Evolutionary conservation across 2,113 vertebrate species (phyloP), one percentile per base, ranked within the genome.

Genomic region (Sebastes schlegelii): DNA sequence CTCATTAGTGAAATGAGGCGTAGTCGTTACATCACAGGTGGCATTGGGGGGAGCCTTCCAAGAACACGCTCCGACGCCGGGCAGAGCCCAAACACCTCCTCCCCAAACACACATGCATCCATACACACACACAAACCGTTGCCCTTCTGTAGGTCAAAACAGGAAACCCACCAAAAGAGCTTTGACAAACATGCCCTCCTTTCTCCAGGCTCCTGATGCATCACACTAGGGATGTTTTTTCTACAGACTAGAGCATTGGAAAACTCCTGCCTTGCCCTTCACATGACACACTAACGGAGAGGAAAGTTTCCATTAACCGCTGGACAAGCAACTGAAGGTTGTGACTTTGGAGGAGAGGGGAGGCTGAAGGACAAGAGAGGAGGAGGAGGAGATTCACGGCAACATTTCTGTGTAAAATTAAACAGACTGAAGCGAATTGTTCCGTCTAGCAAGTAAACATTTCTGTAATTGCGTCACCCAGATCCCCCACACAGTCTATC

Each of bases 271-370:
- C 34, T 80, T 83, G 78, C 70, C 80, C 74, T 88, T 93, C 73
- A 87, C 64, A 76, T 88, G 86, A 90, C 83, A 90, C 78, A 61
- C 79, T 55, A 83, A 78, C 71, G 72, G 58, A 68, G 57, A 85
- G 79, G 77, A 84, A 80, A 88, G 84, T 92, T 92, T 92, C 90
- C 90, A 86, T 86, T 67, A 84, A 85, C 79, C 19, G 8, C 40
- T 72, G 71, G 65, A 81, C 69, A 66, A 34, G 77, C 81, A 74
- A 49, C 84, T 80, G 77, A 72, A 74, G 79, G 79, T 74, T 82
- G 57, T 71, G 87, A 78, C 58, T 76, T 82, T 45, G 61, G n/a
- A 6, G 6, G 46, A 69, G 68, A 34, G 42, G 69, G 52, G 17
- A n/a, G 21, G 43, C 79, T 67, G 58, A 49, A 82, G 74, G 69